Evolutionary conservation across 2,888 invertebrate genomes (phyloP), one percentile per base, ranked within the genome.

Genomic region (Nephrocerus scutellatus): DNA sequence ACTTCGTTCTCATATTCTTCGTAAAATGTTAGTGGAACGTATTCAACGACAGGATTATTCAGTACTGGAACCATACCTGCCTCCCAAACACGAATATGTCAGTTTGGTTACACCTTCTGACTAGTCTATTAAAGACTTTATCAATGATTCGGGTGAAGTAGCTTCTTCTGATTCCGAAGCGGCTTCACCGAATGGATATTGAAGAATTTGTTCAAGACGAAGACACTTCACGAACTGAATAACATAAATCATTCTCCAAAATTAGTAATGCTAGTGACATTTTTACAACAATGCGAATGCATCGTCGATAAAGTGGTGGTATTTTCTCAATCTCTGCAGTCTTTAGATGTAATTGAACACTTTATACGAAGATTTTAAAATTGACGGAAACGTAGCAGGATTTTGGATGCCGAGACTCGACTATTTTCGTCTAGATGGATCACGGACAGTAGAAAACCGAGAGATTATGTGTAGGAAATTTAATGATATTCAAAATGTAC

Each of bases 71-170:
- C 92, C 95, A 8, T 95, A 89, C 69, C 71, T 99, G 50, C 95
- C 96, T 7, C 91, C 92, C 0, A 98, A 98, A 70, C 82, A 88
- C 60, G 98, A 99, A 70, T 99, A 90, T 60, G 92, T 97, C 1
- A 74, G 99, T 35, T 87, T n/a, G n/a, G n/a, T n/a, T n/a, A n/a
- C n/a, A n/a, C n/a, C n/a, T n/a, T n/a, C n/a, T n/a, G n/a, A n/a
- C n/a, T n/a, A n/a, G n/a, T n/a, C n/a, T n/a, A n/a, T n/a, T n/a
- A n/a, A n/a, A n/a, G n/a, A n/a, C n/a, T n/a, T n/a, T n/a, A n/a
- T n/a, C n/a, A n/a, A n/a, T n/a, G n/a, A n/a, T n/a, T n/a, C n/a
- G n/a, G n/a, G n/a, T n/a, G n/a, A n/a, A n/a, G n/a, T n/a, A n/a
- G n/a, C n/a, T n/a, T n/a, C n/a, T n/a, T n/a, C n/a, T n/a, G n/a